phyloP scores from a whole-genome alignment of 2,888 invertebrate species.

The Cotesia congregata region DNA sequence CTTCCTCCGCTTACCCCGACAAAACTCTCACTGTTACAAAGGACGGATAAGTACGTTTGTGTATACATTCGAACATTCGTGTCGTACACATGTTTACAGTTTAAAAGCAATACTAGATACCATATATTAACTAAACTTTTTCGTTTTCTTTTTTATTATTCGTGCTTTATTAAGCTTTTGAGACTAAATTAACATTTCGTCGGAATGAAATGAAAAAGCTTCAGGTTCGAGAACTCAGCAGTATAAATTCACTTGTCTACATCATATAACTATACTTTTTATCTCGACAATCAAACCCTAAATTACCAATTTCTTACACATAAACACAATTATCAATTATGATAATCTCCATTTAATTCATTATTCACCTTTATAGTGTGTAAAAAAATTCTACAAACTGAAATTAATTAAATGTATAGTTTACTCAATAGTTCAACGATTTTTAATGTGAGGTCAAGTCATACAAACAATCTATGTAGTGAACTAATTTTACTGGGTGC shows the following conservation, averaged over 20 bases:
- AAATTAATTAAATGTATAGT: too few relatives aligned
- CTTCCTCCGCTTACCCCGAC: constrained; percentile 32
- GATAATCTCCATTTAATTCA: too few relatives aligned
- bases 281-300: too few relatives aligned
- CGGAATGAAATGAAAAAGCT: not conserved
- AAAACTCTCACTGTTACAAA: constrained; percentile 36
- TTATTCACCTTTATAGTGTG: too few relatives aligned
- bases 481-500: too few relatives aligned
- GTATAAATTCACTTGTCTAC: not conserved
- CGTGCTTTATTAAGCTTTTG: not conserved
- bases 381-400: too few relatives aligned
- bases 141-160: not conserved
- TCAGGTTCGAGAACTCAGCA: not conserved
- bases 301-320: too few relatives aligned
- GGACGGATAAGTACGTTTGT: constrained; percentile 34
- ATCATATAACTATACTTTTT: too few relatives aligned
- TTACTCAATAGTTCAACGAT: too few relatives aligned
- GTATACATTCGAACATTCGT: constrained; percentile 42
- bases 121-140: not conserved
- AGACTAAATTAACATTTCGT: not conserved
- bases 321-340: too few relatives aligned
- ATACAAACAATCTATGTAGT: too few relatives aligned
- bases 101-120: not conserved
- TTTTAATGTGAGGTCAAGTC: too few relatives aligned
- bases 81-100: constrained; percentile 42